Evolutionary conservation across 2,888 invertebrate genomes (phyloP), one percentile per base, ranked within the genome.

Genomic region (Drosophila birchii): DNA sequence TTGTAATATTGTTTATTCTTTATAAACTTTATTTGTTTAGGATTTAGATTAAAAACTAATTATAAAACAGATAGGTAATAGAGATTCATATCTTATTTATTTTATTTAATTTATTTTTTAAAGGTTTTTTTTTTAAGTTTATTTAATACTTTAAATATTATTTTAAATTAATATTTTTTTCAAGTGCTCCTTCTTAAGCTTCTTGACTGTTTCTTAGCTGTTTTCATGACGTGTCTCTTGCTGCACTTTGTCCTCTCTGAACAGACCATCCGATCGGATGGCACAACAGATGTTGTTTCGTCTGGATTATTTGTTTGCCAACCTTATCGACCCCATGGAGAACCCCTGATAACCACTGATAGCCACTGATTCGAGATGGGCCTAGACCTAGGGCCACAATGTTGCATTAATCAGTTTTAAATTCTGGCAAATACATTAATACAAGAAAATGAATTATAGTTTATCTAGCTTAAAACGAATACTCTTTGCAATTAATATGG

Each of bases 201-300:
- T 60, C 32, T 23, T n/a, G 20, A 20, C 43, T 20, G 12, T 9
- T 34, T 60, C 23, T n/a, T 32, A 14, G 23, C 9, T 20, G 43
- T 36, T 63, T 1, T 20, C 43, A 23, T 69, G 69, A 68, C 67
- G 67, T 68, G 67, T 68, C 55, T 41, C 26, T 36, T 1, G 47
- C 12, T 23, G 57, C 23, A 44, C 58, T 58, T 58, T 58, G 58
- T 18, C 38, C 58, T 26, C 23, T 29, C 38, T 2, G 36, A 64
- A 63, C 64, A 38, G 64, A 43, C 64, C 67, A 68, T 44, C 55
- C 67, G 69, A 68, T 68, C 41, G n/a, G 63, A 16, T 32, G 44
- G 45, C 20, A 29, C 47, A 43, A 47, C 67, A 67, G 67, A 67
- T 67, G 67, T 67, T 69, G 11, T 20, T 47, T 26, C 3, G 20